Evolutionary conservation across 1,140 invertebrate genomes (phyloP).

Genomic region (Drosophila bocki): DNA sequence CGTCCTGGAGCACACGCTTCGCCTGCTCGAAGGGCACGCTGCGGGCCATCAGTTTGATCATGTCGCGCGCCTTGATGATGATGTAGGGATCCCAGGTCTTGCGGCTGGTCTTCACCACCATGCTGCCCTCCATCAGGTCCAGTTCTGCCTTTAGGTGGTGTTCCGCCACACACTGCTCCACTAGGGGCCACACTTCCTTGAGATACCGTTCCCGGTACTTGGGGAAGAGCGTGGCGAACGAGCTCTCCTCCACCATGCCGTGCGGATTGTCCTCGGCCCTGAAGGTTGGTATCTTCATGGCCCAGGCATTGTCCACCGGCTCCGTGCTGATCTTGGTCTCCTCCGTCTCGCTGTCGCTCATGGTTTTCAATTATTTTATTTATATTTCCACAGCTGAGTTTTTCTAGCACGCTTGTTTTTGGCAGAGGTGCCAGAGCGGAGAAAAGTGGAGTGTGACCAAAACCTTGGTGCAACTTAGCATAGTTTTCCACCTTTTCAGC

Average conservation of each 20-base stretch:
- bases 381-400: conserved; percentile 8
- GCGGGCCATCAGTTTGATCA: conserved; percentile 97
- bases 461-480: background rate
- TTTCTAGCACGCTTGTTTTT: conserved; percentile 64
- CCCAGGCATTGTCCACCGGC: conserved; percentile 94
- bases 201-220: conserved; percentile 98
- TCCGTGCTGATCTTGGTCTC: conserved; percentile 72
- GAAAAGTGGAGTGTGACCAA: background rate
- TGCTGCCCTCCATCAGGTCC: conserved; percentile 97
- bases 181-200: conserved; percentile 97
- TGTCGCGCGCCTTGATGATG: conserved; percentile 98
- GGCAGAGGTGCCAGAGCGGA: background rate
- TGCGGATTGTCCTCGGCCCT: conserved; percentile 95
- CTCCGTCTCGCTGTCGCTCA: conserved; percentile 74
- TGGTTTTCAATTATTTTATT: conserved; percentile 28
- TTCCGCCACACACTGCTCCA: conserved; percentile 93
- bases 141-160: conserved; percentile 95
- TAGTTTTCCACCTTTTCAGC: background rate
- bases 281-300: conserved; percentile 95
- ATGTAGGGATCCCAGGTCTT: conserved; percentile 99
- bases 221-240: conserved; percentile 90
- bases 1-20: conserved; percentile 93
- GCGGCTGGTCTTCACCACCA: conserved; percentile 97
- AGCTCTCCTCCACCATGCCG: conserved; percentile 90
- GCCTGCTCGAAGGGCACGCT: conserved; percentile 99